These are phyloP conservation scores for Chaitophorus viminalis DNA, from an alignment of 2,888 invertebrate species.

Conservation along the genomic window DNA sequence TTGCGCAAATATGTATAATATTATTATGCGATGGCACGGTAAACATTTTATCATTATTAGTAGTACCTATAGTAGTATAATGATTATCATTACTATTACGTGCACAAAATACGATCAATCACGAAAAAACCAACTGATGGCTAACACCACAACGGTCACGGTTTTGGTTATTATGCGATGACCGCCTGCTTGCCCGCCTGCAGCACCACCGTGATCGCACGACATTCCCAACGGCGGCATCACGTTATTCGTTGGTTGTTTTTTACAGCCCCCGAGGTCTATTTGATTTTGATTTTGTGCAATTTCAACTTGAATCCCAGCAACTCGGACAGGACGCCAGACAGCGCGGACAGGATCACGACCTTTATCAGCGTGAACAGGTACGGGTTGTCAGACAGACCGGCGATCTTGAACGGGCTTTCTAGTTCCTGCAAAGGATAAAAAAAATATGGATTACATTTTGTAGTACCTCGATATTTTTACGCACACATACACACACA, in stretches of 20 bases:
- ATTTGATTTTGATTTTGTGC: constrained; percentile 95
- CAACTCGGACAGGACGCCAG: constrained; percentile 95
- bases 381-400: constrained; percentile 94
- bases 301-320: constrained; percentile 95
- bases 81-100: too few species aligned
- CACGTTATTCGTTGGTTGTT: not conserved
- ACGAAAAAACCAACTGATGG: not conserved
- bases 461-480: not conserved
- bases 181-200: not conserved
- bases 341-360: constrained; percentile 92
- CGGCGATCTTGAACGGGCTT: constrained; percentile 96
- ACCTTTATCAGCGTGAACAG: constrained; percentile 95
- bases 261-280: constrained; percentile 64
- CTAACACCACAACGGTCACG: not conserved
- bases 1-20: not conserved
- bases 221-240: not conserved
- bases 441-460: constrained; percentile 53
- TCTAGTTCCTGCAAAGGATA: constrained; percentile 83
- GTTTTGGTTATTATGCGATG: not conserved
- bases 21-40: not conserved
- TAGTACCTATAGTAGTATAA: too few species aligned
- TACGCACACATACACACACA: not conserved
- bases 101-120: too few species aligned
- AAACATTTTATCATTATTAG: not conserved
- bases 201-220: not conserved